A percentile compares a stretch with the other conserved stretches of the same genome.
These are phyloP conservation scores for Puntigrus tetrazona DNA, from an alignment of 2,113 vertebrate genomes.

Conservation along the genomic window DNA sequence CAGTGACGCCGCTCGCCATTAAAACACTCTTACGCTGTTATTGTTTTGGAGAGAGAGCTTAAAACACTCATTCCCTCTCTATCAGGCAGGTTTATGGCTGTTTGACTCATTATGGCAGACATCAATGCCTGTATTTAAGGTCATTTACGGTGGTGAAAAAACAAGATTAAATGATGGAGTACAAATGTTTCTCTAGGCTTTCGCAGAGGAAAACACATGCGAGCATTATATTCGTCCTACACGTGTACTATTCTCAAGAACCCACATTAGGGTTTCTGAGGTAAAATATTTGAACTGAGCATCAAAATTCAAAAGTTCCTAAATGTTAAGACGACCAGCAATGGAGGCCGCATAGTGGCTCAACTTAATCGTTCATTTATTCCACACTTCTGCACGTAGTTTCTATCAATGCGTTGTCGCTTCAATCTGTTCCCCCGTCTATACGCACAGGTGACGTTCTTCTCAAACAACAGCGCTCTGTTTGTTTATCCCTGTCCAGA, in stretches of 20 bases:
- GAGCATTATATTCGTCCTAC: neutral
- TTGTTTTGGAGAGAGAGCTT: neutral
- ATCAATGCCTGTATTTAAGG: conserved; percentile 29
- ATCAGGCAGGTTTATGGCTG: neutral
- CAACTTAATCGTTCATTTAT: neutral
- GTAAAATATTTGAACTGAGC: neutral
- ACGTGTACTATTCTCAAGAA: neutral
- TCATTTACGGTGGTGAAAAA: conserved; percentile 36
- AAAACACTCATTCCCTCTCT: neutral
- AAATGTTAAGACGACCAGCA: neutral
- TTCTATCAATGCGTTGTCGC: neutral
- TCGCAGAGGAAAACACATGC: neutral
- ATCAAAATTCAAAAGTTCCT: neutral
- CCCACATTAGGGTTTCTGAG: neutral
- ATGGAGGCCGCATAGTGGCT: neutral
- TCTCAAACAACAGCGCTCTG: conserved; percentile 20
- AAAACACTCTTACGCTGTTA: neutral
- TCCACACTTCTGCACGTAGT: neutral
- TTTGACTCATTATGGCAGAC: conserved; percentile 21
- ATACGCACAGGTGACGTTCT: conserved; percentile 32
- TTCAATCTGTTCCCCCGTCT: conserved; percentile 3
- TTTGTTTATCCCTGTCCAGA: conserved; percentile 42
- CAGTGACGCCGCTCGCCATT: neutral
- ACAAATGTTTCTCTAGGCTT: conserved; percentile 30
- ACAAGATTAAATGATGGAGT: conserved; percentile 16